Evolutionary conservation across 2,113 vertebrate genomes (phyloP).

Genomic region (Platysteira castanea): DNA sequence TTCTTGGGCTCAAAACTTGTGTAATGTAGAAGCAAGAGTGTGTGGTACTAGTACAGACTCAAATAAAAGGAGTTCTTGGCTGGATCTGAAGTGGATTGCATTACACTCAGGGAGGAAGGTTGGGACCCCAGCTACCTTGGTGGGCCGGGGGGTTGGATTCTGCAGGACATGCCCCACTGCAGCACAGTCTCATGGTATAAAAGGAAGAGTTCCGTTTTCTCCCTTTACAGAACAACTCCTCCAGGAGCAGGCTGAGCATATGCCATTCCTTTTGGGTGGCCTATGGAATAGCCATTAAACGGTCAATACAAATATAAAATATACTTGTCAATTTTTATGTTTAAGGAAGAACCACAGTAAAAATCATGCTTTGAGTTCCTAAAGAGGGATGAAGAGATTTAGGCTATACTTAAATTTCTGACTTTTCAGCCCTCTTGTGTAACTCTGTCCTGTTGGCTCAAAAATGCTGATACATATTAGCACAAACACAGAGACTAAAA

Average conservation of each 20-base stretch:
- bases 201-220: background rate
- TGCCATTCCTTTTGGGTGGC: background rate
- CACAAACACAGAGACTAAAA: background rate
- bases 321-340: background rate
- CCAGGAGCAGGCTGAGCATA: background rate
- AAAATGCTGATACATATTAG: background rate
- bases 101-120: background rate
- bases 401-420: background rate
- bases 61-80: background rate
- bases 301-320: background rate
- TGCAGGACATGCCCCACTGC: background rate
- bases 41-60: background rate
- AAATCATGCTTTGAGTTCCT: background rate
- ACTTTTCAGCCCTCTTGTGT: background rate
- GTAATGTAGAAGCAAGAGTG: background rate
- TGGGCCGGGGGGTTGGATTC: fast-evolving
- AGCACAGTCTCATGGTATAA: background rate
- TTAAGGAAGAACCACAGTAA: background rate
- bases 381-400: background rate
- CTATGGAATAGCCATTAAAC: background rate
- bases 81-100: background rate
- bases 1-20: background rate
- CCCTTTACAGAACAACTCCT: background rate
- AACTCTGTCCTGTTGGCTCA: background rate
- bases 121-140: background rate